Conservation (phyloP, 2,888 invertebrate genomes). For the Lepidochrysops patricia region DNA sequence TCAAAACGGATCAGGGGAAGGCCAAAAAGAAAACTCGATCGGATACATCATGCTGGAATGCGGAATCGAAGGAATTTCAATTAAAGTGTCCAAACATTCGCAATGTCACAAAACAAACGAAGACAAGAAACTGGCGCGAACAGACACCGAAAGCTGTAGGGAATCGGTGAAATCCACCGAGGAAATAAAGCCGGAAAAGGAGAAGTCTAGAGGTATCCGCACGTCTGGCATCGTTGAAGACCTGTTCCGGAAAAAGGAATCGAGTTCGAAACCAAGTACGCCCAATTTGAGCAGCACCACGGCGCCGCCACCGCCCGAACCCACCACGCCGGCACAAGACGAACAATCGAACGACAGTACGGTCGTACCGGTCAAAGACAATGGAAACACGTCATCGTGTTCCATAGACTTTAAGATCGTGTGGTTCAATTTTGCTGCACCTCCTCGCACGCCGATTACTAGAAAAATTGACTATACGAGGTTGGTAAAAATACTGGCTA, state of each 20-base stretch:
- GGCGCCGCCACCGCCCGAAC: slow-evolving; percentile 42
- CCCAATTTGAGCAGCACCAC: slow-evolving; percentile 68
- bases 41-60: slow-evolving; percentile 98
- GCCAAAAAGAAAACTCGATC: slow-evolving; percentile 77
- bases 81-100: slow-evolving; percentile 83
- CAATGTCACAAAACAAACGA: slow-evolving; percentile 84
- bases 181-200: slow-evolving; percentile 56
- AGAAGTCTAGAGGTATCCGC: slow-evolving; percentile 43
- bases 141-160: slow-evolving; percentile 57
- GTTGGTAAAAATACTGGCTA: slow-evolving; percentile 40
- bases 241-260: slow-evolving; percentile 68
- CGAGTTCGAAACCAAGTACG: slow-evolving; percentile 74
- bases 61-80: slow-evolving; percentile 91
- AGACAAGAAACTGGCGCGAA: slow-evolving; percentile 57
- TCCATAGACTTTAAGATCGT: slow-evolving; percentile 91
- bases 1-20: slow-evolving; percentile 57
- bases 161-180: slow-evolving; percentile 68
- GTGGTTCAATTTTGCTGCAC: slow-evolving; percentile 98
- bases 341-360: slow-evolving; percentile 59
- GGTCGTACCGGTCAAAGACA: slow-evolving; percentile 72
- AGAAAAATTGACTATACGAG: slow-evolving; percentile 95
- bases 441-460: slow-evolving; percentile 94
- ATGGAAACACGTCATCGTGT: slow-evolving; percentile 88
- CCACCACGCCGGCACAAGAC: slow-evolving; percentile 50
- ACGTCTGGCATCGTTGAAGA: slow-evolving; percentile 66